Conservation (phyloP, 1,140 invertebrate genomes). For the Drosophila dunni region DNA sequence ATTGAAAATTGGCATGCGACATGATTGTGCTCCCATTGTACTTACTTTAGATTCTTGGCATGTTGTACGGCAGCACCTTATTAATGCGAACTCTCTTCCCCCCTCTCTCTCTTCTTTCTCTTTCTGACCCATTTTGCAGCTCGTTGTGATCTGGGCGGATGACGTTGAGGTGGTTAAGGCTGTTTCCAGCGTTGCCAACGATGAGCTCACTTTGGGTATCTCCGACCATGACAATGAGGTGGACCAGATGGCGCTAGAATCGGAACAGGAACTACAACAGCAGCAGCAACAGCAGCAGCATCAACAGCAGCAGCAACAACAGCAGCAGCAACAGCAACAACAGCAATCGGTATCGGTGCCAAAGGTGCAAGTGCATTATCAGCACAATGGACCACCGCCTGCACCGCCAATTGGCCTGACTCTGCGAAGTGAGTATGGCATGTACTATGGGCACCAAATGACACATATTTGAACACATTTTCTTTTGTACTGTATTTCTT, state of each 20-base stretch:
- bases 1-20: slow-evolving; percentile 53
- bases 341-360: slow-evolving; percentile 60
- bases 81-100: slow-evolving; percentile 44
- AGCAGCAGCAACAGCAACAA: slow-evolving; percentile 86
- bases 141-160: slow-evolving; percentile 81
- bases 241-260: slow-evolving; percentile 89
- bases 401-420: slow-evolving; percentile 62
- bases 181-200: slow-evolving; percentile 83
- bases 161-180: slow-evolving; percentile 89
- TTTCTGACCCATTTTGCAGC: slow-evolving; percentile 56
- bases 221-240: slow-evolving; percentile 87
- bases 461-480: too few relatives aligned
- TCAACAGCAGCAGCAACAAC: slow-evolving; percentile 86
- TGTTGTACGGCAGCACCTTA: slow-evolving; percentile 34
- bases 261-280: slow-evolving; percentile 86
- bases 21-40: slow-evolving; percentile 66
- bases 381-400: slow-evolving; percentile 86
- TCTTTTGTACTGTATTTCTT: too few relatives aligned
- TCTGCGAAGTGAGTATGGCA: slow-evolving; percentile 75
- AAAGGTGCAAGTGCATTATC: slow-evolving; percentile 83
- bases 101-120: slow-evolving; percentile 23
- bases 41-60: slow-evolving; percentile 40
- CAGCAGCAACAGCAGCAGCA: slow-evolving; percentile 86
- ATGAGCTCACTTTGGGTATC: slow-evolving; percentile 66
- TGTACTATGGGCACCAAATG: neutral